Evolutionary conservation across 2,888 invertebrate genomes (phyloP).

Genomic region (Agrotis clavis): DNA sequence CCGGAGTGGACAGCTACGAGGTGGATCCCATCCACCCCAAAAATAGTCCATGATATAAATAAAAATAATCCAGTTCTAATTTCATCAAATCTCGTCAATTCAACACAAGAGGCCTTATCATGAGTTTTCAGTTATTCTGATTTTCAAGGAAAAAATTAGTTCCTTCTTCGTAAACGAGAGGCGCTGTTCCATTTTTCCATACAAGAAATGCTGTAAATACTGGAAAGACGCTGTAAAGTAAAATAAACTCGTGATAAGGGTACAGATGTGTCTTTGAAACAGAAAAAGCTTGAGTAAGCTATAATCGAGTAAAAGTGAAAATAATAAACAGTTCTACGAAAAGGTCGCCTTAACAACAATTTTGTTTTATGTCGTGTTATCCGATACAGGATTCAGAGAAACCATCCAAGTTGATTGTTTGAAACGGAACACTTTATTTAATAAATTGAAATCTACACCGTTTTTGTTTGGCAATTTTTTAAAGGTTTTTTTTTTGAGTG

Average conservation of each 20-base stretch:
- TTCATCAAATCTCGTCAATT: background rate
- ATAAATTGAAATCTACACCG: conserved; percentile 56
- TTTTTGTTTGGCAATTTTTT: conserved; percentile 48
- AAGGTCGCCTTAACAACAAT: background rate
- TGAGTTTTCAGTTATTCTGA: too few species aligned
- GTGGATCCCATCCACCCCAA: too few species aligned
- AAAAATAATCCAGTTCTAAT: background rate
- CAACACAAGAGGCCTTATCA: too few species aligned
- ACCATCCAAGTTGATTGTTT: conserved; percentile 49
- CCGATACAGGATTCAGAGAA: conserved; percentile 39
- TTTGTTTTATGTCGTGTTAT: conserved; percentile 21
- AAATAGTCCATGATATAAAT: background rate
- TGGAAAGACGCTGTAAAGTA: too few species aligned
- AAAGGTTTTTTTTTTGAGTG: background rate
- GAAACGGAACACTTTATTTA: conserved; percentile 50
- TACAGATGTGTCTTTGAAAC: background rate
- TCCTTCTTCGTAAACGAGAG: too few species aligned
- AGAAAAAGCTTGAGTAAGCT: conserved; percentile 1
- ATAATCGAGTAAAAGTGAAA: conserved; percentile 27
- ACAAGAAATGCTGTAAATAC: too few species aligned
- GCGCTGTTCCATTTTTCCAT: too few species aligned
- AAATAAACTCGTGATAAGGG: too few species aligned
- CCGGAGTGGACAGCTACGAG: too few species aligned
- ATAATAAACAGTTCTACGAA: conserved; percentile 13
- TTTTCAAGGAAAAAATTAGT: too few species aligned